Conservation (phyloP, 2,797 vertebrate species). For the Etheostoma perlongum region DNA sequence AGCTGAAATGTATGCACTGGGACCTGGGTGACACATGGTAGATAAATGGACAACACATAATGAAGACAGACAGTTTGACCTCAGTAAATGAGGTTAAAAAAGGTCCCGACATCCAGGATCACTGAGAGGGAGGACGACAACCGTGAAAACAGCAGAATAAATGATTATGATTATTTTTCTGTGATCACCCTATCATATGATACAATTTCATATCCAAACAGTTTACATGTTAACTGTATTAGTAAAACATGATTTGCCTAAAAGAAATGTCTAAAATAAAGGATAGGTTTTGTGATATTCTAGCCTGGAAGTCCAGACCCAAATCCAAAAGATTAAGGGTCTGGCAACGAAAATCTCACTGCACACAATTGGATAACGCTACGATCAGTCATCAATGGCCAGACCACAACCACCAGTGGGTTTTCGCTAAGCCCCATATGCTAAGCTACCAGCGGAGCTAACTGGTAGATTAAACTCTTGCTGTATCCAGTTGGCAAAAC, state of each 20-base stretch:
- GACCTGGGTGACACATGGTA: slow-evolving; percentile 13
- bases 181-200: neutral
- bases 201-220: neutral
- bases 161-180: neutral
- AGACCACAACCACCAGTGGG: no score
- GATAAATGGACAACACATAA: slow-evolving; percentile 37
- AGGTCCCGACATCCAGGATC: slow-evolving; percentile 23
- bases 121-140: slow-evolving; percentile 15
- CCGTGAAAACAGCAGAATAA: slow-evolving; percentile 26
- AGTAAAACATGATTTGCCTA: neutral
- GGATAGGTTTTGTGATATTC: neutral
- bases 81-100: slow-evolving; percentile 44
- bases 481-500: no score
- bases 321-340: no score
- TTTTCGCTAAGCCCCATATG: no score
- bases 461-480: no score
- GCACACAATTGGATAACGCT: no score
- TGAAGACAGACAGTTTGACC: slow-evolving; percentile 31
- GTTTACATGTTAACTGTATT: neutral
- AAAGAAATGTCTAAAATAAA: neutral
- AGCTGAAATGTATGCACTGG: slow-evolving; percentile 2
- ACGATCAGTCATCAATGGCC: no score
- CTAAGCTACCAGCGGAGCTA: no score
- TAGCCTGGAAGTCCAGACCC: neutral
- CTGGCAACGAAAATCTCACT: no score